Base-by-base conservation (phyloP, 2,797 vertebrate genomes). In the Hirundo rustica region DNA sequence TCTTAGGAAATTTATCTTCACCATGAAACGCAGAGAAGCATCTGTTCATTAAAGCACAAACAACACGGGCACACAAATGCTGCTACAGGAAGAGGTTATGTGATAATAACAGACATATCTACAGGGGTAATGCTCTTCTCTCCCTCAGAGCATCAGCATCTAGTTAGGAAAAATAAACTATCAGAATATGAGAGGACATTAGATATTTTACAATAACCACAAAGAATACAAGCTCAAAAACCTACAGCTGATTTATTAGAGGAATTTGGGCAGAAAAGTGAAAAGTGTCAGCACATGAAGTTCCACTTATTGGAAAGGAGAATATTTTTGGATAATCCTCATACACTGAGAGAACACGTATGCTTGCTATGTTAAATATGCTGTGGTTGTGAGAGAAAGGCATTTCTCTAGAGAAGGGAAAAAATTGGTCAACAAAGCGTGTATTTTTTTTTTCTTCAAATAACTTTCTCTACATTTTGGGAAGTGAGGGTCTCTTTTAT, bases 41-140 rank as follows among this genome's bases (percentile, higher is more conserved):
- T 79, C 91, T 94, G 71, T 91, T 93, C 78, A 71, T 95, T 90
- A 93, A 76, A 92, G 73, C 67, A 86, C 45, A 66, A 91, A 77
- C 70, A 73, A 82, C 50, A 71, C 16, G 64, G 60, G 36, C 92
- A 95, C 55, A 70, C 70, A 88, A 95, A 58, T 44, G 66, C 83
- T 90, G 95, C 89, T 88, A 85, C 79, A 60, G 64, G 66, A 76
- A 19, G 55, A 94, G 57, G 64, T 73, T 90, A 60, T 40, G 38
- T 64, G 87, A 86, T 68, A 82, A n/a, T 17, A 73, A 86, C 68
- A 79, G 53, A 65, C 20, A 85, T 18, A 78, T 55, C 66, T 83
- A 58, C 80, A 57, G n/a, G 36, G 47, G 20, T 50, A 88, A 88
- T 30, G 36, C 34, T 72, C 65, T 77, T 67, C 67, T 62, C 75